These are phyloP conservation scores for Malurus alboscapulatus DNA, from an alignment of 2,113 vertebrate genomes.

Conservation along the genomic window DNA sequence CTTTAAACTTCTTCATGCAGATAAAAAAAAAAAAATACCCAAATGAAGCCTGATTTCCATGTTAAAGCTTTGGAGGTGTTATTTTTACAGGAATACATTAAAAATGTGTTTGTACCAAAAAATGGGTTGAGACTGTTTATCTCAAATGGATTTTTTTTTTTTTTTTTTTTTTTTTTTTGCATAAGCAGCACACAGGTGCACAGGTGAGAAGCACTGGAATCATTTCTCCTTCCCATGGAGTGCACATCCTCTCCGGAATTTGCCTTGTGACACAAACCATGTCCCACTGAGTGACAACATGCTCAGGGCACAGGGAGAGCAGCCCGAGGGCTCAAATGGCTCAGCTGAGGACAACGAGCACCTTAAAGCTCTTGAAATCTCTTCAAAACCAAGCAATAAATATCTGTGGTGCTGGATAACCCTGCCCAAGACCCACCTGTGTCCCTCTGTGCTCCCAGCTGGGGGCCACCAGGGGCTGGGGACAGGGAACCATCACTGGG, in stretches of 20 bases:
- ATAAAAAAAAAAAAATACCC: neutral
- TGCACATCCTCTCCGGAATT: neutral
- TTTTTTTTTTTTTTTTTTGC: neutral
- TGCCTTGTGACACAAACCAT: neutral
- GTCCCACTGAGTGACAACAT: rapidly evolving
- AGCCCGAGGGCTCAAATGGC: rapidly evolving
- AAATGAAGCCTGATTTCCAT: neutral
- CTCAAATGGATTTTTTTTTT: neutral
- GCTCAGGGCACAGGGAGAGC: neutral
- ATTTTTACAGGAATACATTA: neutral
- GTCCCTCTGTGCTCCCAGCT: rapidly evolving
- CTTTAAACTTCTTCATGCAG: neutral
- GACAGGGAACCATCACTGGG: rapidly evolving
- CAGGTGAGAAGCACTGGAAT: neutral
- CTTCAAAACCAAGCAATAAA: neutral
- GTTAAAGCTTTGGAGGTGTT: neutral
- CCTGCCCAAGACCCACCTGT: neutral
- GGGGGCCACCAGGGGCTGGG: rapidly evolving
- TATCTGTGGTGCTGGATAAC: rapidly evolving
- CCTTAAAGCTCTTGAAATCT: neutral
- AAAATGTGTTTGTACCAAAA: neutral
- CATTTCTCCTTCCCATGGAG: neutral
- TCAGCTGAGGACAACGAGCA: rapidly evolving
- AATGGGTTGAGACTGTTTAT: neutral
- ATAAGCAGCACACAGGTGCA: neutral